Percentiles rank a stretch among this genome's conserved stretches.
These are phyloP conservation scores for Pachypeltis micranthus DNA, from an alignment of 1,140 invertebrate genomes.

Conservation along the genomic window DNA sequence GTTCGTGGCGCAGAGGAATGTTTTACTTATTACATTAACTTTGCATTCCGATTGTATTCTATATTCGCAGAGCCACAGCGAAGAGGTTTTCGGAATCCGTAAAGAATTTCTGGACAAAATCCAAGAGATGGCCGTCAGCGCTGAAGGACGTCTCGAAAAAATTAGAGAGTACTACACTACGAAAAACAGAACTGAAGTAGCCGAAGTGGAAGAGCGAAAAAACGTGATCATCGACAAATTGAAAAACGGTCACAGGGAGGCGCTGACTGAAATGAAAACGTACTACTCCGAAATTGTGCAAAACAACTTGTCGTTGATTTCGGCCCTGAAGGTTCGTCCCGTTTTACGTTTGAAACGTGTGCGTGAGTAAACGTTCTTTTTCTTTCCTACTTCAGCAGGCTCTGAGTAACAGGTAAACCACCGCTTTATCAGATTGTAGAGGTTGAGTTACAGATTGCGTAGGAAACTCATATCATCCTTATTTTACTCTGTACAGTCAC, in stretches of 20 bases:
- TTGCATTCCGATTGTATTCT: too few species aligned
- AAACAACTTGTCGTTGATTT: conserved; percentile 76
- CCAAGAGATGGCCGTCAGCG: conserved; percentile 66
- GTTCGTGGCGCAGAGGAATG: too few species aligned
- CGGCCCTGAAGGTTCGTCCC: conserved; percentile 57
- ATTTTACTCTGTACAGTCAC: too few species aligned
- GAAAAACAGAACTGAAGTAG: conserved; percentile 62
- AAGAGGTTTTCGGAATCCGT: conserved; percentile 53
- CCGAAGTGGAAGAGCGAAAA: conserved; percentile 80
- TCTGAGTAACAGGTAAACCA: neutral
- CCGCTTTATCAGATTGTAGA: neutral
- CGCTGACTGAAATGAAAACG: conserved; percentile 77
- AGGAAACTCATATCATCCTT: neutral
- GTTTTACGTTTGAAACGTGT: neutral
- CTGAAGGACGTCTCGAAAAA: conserved; percentile 61
- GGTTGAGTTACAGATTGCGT: neutral
- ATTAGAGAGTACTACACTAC: conserved; percentile 61
- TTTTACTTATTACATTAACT: too few species aligned
- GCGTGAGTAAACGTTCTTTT: neutral
- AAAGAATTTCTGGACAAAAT: conserved; percentile 60
- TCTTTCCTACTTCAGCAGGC: neutral
- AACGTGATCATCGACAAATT: conserved; percentile 71
- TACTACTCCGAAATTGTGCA: conserved; percentile 89
- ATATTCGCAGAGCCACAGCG: conserved; percentile 42
- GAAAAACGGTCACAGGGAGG: conserved; percentile 69